These are phyloP conservation scores for Nothura maculosa DNA, from an alignment of 2,797 vertebrate genomes.

Conservation along the genomic window DNA sequence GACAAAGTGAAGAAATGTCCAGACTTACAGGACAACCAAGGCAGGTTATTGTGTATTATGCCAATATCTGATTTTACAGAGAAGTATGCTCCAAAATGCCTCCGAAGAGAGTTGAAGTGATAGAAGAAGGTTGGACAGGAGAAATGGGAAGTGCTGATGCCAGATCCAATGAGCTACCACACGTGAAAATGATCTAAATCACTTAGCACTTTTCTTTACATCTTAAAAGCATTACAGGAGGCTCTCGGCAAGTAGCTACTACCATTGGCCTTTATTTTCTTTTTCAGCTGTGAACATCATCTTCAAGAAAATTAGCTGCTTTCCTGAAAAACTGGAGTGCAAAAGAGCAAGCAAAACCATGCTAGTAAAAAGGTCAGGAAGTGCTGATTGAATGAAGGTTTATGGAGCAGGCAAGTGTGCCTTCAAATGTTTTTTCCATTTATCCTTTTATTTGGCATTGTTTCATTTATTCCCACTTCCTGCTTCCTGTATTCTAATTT, in stretches of 20 bases:
- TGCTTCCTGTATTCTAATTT: slow-evolving; percentile 47
- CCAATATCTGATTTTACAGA: background rate
- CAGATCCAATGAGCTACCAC: background rate
- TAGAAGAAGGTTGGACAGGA: background rate
- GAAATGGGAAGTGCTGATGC: background rate
- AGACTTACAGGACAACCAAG: background rate
- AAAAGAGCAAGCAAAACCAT: background rate
- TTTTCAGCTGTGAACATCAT: background rate
- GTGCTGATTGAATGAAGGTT: slow-evolving; percentile 31
- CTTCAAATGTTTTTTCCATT: slow-evolving; percentile 29
- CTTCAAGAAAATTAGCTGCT: background rate
- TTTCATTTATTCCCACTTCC: slow-evolving; percentile 38
- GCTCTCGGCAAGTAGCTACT: background rate
- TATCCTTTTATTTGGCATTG: slow-evolving; percentile 35
- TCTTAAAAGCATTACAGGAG: slow-evolving; percentile 1
- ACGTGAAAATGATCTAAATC: background rate
- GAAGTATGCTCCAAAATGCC: background rate
- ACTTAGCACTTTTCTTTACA: background rate
- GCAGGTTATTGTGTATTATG: background rate
- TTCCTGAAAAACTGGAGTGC: background rate
- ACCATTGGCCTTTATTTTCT: background rate
- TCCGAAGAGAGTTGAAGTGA: background rate
- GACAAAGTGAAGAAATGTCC: slow-evolving; percentile 21
- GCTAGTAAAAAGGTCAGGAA: slow-evolving; percentile 47
- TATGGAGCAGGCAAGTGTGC: background rate